phyloP scores from a whole-genome alignment of 2,888 invertebrate genomes.

The Rotaria magnacalcarata region DNA sequence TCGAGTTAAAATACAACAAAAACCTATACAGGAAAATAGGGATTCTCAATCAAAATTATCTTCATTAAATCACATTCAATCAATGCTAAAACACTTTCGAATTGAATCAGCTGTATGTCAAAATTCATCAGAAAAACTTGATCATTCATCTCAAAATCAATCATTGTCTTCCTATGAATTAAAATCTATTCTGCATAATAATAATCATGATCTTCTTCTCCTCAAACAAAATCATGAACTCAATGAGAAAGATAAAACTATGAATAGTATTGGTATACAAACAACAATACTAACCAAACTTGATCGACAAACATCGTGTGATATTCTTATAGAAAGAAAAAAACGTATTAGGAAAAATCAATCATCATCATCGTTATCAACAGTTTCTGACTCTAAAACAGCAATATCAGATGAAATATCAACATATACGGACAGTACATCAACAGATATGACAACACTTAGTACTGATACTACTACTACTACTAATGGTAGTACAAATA shows the following conservation, averaged over 20 bases:
- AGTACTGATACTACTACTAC: not conserved
- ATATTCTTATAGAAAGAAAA: not conserved
- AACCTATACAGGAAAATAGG: not conserved
- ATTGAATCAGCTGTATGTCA: not conserved
- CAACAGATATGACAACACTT: not conserved
- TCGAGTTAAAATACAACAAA: not conserved
- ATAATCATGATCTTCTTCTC: too few species aligned
- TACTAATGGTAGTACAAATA: too few species aligned
- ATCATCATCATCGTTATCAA: not conserved
- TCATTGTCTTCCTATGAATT: too few species aligned
- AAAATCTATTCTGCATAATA: not conserved
- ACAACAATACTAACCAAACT: not conserved
- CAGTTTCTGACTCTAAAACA: not conserved
- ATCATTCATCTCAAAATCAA: too few species aligned
- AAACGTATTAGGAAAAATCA: not conserved
- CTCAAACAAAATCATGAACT: too few species aligned
- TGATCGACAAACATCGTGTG: not conserved
- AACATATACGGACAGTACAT: not conserved
- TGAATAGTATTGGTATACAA: not conserved
- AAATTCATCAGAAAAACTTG: not conserved
- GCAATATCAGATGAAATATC: not conserved
- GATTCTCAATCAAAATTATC: not conserved
- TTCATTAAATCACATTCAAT: not conserved
- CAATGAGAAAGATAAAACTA: too few species aligned
- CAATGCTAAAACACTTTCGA: not conserved